Conservation (phyloP, 2,888 invertebrate genomes). For the Melinopterus prodromus region DNA sequence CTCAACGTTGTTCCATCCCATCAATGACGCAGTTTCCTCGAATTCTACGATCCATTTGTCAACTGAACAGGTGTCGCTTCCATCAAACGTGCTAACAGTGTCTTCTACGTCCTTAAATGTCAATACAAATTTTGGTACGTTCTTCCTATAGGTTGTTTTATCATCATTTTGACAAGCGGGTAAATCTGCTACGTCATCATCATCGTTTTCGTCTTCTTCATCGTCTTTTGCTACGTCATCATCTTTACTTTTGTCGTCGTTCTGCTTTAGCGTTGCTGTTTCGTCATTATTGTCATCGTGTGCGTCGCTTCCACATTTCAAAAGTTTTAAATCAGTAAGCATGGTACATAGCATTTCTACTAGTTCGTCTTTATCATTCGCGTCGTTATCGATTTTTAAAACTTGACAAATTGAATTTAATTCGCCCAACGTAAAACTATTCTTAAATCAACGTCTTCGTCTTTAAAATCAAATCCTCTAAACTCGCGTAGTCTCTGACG, state of each 20-base stretch:
- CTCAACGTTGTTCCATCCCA: constrained; percentile 46
- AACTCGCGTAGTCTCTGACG: neutral
- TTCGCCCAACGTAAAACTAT: neutral
- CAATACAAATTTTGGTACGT: neutral
- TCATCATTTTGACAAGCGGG: no score
- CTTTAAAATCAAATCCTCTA: neutral
- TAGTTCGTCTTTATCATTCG: neutral
- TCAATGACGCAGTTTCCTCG: constrained; percentile 46
- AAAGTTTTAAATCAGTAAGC: no score
- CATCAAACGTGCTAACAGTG: neutral
- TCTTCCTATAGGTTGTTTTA: no score
- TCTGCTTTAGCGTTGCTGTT: no score
- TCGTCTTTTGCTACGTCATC: no score
- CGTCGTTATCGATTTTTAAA: neutral
- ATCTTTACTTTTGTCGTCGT: no score
- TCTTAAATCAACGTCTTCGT: neutral
- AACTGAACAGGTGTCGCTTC: neutral
- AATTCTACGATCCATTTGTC: constrained; percentile 46
- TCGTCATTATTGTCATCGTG: no score
- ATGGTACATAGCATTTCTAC: neutral
- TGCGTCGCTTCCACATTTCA: no score
- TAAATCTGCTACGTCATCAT: no score
- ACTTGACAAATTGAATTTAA: neutral
- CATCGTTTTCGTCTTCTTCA: no score
- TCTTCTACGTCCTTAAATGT: constrained; percentile 5